phyloP scores from a whole-genome alignment of 2,797 vertebrate genomes.

The Lepilemur septentrionalis region DNA sequence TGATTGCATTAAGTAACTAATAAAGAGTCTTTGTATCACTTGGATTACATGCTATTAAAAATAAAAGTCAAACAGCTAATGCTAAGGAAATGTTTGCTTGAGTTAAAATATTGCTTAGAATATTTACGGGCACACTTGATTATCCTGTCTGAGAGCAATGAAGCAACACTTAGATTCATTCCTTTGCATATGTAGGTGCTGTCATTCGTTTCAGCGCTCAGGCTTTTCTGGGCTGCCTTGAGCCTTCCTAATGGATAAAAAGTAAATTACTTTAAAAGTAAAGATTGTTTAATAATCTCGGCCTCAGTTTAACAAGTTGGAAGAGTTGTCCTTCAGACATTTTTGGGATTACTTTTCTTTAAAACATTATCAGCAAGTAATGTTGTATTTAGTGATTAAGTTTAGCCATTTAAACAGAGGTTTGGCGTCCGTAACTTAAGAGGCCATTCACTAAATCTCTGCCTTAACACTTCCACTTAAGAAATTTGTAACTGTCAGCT shows the following conservation, averaged over 20 bases:
- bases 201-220: background rate
- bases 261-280: conserved; percentile 10
- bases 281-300: background rate
- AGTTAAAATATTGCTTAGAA: background rate
- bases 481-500: background rate
- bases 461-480: background rate
- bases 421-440: background rate
- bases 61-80: background rate
- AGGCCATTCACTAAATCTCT: background rate
- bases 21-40: background rate
- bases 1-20: background rate
- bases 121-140: background rate
- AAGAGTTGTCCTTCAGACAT: background rate
- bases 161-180: background rate
- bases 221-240: background rate
- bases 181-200: background rate
- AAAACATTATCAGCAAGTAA: background rate
- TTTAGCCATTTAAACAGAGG: background rate
- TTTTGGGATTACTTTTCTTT: background rate
- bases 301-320: background rate
- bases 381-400: background rate
- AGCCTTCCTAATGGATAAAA: background rate
- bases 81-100: background rate
- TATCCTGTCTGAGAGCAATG: background rate
- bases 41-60: background rate